phyloP scores from a whole-genome alignment of 2,113 vertebrate genomes.

The Rhombomys opimus region DNA sequence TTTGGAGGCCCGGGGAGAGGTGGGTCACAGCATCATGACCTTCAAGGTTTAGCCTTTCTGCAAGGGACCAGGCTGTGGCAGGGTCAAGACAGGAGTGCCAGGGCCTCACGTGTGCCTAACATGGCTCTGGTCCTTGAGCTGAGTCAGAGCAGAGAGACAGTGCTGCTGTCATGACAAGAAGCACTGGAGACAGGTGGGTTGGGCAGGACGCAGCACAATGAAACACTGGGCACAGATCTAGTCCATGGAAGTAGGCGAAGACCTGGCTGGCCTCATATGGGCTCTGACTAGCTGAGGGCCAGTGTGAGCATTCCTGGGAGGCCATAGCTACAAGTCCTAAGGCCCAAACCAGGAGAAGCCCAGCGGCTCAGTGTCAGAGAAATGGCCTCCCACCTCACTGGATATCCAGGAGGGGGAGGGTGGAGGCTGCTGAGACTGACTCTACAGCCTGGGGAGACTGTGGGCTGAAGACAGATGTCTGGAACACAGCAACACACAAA shows the following conservation, averaged over 20 bases:
- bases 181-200: accelerated
- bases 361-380: no score
- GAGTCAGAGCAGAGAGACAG: no score
- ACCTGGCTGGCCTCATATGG: not conserved
- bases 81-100: not conserved
- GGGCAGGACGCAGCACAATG: not conserved
- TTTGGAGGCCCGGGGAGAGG: not conserved
- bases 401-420: no score
- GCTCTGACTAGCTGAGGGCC: no score
- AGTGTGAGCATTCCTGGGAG: not conserved
- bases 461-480: not conserved
- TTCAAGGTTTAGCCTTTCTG: not conserved
- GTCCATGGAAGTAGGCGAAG: not conserved
- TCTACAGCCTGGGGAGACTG: not conserved
- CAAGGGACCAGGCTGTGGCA: no score
- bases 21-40: not conserved
- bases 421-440: not conserved
- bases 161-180: not conserved
- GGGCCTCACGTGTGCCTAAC: not conserved
- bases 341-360: not conserved
- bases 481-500: not conserved
- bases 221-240: not conserved
- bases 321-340: no score
- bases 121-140: not conserved
- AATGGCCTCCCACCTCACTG: not conserved